Evolutionary conservation across 2,113 vertebrate species (phyloP), one percentile per base, ranked within the genome.

Genomic region (Abramis brama): DNA sequence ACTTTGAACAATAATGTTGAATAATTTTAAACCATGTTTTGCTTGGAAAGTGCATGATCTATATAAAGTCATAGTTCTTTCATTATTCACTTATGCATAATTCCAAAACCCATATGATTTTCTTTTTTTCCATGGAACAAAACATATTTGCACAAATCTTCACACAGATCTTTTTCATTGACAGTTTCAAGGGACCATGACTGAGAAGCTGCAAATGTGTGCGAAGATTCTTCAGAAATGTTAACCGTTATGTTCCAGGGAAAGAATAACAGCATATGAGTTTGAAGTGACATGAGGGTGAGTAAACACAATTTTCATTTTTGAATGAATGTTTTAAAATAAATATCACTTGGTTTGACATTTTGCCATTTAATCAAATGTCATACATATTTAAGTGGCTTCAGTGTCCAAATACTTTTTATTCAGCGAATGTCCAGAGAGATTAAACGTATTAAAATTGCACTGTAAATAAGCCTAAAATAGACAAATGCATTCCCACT

Each of bases 401-500:
- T 66, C 27, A 66, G 62, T 30, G 62, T 15, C 62, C 25, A 66
- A 66, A 66, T 30, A 30, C 25, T 1, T 30, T 68, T 68, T 68
- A 68, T 33, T 68, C 17, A 9, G 64, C 30, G 19, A 68, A 68
- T 68, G 15, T 33, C 64, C 64, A 68, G 64, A 68, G 64, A 68
- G 64, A 68, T 43, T 73, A 43, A 43, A 71, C 23, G 43, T 43
- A 43, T 39, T 12, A n/a, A 43, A 73, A 12, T 73, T 73, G 36
- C 36, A 5, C 70, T 43, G 19, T 43, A 73, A 73, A 73, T 73
- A 73, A 73, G 36, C 19, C 70, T 43, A 73, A 71, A 23, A 71
- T 11, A 43, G 68, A 43, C 68, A 71, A 23, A 21, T 71, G 70
- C 36, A n/a, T 73, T 43, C 21, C 33, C 68, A 71, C 9, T 39